Evolutionary conservation across 2,797 vertebrate genomes (phyloP), one percentile per base, ranked within the genome.

Genomic region (Acanthis flammea): DNA sequence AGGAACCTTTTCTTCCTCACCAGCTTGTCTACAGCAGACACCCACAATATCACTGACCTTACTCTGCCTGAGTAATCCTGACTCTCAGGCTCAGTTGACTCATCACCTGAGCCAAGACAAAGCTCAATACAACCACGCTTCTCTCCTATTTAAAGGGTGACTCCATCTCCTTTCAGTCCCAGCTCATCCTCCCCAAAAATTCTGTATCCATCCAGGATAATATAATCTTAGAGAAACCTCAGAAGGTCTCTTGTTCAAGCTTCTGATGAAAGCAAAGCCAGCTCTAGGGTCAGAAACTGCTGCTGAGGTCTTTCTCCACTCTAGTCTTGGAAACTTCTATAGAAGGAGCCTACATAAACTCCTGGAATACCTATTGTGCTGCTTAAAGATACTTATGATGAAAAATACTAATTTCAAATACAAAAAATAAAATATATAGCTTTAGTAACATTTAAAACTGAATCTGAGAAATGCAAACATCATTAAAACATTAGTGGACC

Each of bases 41-140:
- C 3, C 2, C 27, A 24, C 18, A 61, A 5, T n/a, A 47, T 19
- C 27, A 23, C 14, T 53, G 39, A 22, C 9, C 0, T n/a, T 47
- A 24, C 7, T 42, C 11, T 65, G 9, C 23, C 47, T 72, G 22
- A 35, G 30, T 16, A 76, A 44, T 55, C 42, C 60, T 45, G 30
- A 39, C 30, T 65, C 23, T 33, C 5, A 33, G 55, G 2, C n/a
- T 70, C 51, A 48, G 6, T 12, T 68, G 63, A 22, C 6, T 83
- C 63, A 51, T 25, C 31, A 51, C 6, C 14, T 37, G 22, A 60
- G 21, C 19, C 55, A 77, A 33, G 33, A 27, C 12, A 70, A 83
- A 58, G 4, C 8, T 60, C 54, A 14, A 6, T 1, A 5, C 13
- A 66, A 25, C 27, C 47, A 53, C 0, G 0, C 5, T 47, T 53